Base-by-base conservation (phyloP, 2,797 vertebrate genomes). In the Sebastes nivosus region DNA sequence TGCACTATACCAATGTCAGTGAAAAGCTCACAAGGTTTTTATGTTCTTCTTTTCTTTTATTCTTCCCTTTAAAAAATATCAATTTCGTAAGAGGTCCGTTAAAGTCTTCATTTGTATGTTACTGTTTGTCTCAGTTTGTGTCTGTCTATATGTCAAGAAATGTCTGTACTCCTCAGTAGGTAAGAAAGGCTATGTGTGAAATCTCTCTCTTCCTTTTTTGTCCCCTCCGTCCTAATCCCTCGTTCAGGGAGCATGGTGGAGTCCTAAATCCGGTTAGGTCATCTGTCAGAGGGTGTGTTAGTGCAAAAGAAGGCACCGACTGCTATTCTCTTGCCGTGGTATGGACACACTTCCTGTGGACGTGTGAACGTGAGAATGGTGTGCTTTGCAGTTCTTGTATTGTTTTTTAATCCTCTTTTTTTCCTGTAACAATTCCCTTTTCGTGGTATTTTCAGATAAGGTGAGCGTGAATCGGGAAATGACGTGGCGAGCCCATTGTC, bases 1-100 rank as follows among this genome's bases (percentile, higher is more conserved):
- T 71, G 50, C 27, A 77, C 57, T 75, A 87, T 77, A 95, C 92
- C 95, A 95, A 92, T 88, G 93, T 95, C 95, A 96, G 85, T 77
- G 94, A 95, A 96, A 97, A 95, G 93, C 85, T 94, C 94, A 83
- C 94, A 90, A 89, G 93, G 86, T 88, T 88, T 81, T 87, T 65
- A 69, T 66, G 6, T 83, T 88, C 85, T 83, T 81, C 71, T 84
- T 78, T 70, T 77, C 42, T 79, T 90, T 52, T 18, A 85, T 82
- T 83, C 67, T 93, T 91, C 93, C 93, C 65, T 55, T 97, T 96
- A 95, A 97, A 98, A 97, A 97, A 97, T 97, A 97, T 95, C 93
- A 94, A 95, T 97, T 97, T 97, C 87, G 93, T 95, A 96, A 93
- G 95, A 94, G 92, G 95, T 97, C 94, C 93, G 54, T 91, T 89